Conservation (phyloP, 2,797 vertebrate species). For the Ceryle rudis region DNA sequence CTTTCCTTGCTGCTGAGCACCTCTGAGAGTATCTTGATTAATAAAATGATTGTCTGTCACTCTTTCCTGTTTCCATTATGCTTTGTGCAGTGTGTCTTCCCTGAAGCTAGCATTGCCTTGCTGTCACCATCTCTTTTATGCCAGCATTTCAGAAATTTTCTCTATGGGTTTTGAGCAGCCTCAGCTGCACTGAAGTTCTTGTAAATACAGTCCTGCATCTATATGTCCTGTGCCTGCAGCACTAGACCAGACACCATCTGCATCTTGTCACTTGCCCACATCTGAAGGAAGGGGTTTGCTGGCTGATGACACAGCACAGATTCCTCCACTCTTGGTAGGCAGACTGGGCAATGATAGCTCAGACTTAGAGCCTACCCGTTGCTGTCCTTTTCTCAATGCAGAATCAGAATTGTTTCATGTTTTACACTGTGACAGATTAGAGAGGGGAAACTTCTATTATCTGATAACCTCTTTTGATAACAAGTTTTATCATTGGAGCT, state of each 20-base stretch:
- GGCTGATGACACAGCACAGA: not conserved
- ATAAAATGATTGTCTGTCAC: not conserved
- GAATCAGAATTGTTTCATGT: not conserved
- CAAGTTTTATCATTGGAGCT: not conserved
- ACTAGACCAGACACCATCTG: not conserved
- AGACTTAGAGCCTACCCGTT: not conserved
- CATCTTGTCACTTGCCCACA: not conserved
- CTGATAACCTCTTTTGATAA: not conserved
- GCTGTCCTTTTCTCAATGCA: not conserved
- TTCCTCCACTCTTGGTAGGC: not conserved
- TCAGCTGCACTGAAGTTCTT: conserved; percentile 1
- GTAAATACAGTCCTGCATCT: not conserved
- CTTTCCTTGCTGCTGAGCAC: not conserved
- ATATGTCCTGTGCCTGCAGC: conserved; percentile 18
- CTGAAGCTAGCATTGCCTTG: not conserved
- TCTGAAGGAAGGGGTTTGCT: not conserved
- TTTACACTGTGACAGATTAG: not conserved
- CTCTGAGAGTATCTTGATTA: not conserved
- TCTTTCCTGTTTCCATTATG: not conserved
- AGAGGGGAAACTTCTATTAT: not conserved
- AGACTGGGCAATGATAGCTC: not conserved
- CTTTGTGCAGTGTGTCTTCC: not conserved
- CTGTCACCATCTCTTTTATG: conserved; percentile 20
- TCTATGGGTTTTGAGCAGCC: conserved; percentile 10
- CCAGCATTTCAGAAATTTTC: conserved; percentile 32